These are phyloP conservation scores for Operophtera brumata DNA, from an alignment of 2,888 invertebrate genomes.

Conservation along the genomic window DNA sequence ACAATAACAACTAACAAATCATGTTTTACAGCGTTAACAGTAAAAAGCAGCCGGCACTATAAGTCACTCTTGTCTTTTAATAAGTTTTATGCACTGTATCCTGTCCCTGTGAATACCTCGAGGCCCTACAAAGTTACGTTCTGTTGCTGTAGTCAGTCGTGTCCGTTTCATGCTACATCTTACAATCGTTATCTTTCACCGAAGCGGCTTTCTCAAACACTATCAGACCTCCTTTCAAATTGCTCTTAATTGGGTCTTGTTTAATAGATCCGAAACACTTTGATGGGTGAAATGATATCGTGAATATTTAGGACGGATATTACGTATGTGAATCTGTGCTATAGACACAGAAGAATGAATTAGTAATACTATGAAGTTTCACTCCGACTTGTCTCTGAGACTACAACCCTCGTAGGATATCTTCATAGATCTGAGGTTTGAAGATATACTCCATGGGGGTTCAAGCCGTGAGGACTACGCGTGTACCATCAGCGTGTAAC, in stretches of 20 bases:
- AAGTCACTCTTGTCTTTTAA: neutral
- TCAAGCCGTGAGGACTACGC: too few relatives aligned
- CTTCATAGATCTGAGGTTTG: too few relatives aligned
- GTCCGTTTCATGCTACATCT: conserved; percentile 14
- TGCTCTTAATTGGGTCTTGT: conserved; percentile 18
- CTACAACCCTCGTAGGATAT: too few relatives aligned
- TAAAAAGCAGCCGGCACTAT: neutral
- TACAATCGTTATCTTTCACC: conserved; percentile 17
- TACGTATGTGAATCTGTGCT: conserved; percentile 7
- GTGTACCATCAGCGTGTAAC: too few relatives aligned
- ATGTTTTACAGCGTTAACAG: neutral
- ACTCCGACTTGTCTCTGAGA: neutral
- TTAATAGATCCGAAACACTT: conserved; percentile 9
- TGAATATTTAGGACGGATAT: conserved; percentile 20
- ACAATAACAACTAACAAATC: too few relatives aligned
- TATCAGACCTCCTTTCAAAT: conserved; percentile 26
- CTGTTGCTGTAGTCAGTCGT: neutral
- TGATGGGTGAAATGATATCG: conserved; percentile 15
- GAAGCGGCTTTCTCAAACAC: conserved; percentile 26
- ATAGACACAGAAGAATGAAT: neutral
- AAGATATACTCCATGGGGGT: too few relatives aligned
- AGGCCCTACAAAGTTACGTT: neutral
- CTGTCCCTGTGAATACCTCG: neutral
- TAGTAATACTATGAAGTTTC: neutral
- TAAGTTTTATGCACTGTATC: neutral